A percentile compares a stretch with the other conserved stretches of the same genome.
These are phyloP conservation scores for Hycleus cichorii DNA, from an alignment of 1,140 invertebrate species.

Conservation along the genomic window DNA sequence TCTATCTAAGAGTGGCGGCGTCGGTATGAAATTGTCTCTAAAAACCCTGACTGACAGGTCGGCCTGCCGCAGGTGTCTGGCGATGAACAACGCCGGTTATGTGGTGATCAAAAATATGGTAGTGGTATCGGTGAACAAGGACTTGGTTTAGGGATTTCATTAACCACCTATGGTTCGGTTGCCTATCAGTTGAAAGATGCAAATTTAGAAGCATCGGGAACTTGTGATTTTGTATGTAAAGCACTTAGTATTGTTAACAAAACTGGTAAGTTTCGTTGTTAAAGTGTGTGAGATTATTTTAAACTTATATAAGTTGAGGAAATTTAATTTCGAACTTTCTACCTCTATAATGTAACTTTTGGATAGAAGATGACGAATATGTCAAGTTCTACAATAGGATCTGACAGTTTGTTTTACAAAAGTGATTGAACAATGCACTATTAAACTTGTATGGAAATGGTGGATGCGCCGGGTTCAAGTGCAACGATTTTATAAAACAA, in stretches of 20 bases:
- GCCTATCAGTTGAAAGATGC: conserved; percentile 76
- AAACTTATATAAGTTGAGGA: no score
- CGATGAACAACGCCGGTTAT: conserved; percentile 63
- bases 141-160: conserved; percentile 49
- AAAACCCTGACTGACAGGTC: conserved; percentile 30
- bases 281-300: no score
- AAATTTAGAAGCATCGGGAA: conserved; percentile 66
- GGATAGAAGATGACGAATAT: no score
- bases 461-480: no score
- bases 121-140: conserved; percentile 27
- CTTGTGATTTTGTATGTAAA: conserved; percentile 67
- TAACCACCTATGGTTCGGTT: conserved; percentile 66
- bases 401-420: no score
- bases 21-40: conserved; percentile 5
- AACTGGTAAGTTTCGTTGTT: conserved; percentile 48
- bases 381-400: no score
- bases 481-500: no score
- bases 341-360: no score
- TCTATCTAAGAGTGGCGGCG: conserved; percentile 5
- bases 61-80: conserved; percentile 56
- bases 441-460: no score
- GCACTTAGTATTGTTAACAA: conserved; percentile 67
- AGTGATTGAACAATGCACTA: no score
- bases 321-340: no score
- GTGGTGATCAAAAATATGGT: conserved; percentile 49